Evolutionary conservation across 64 coral and sea anemone genomes (phyloP).

Genomic region (Orbicella faveolata): DNA sequence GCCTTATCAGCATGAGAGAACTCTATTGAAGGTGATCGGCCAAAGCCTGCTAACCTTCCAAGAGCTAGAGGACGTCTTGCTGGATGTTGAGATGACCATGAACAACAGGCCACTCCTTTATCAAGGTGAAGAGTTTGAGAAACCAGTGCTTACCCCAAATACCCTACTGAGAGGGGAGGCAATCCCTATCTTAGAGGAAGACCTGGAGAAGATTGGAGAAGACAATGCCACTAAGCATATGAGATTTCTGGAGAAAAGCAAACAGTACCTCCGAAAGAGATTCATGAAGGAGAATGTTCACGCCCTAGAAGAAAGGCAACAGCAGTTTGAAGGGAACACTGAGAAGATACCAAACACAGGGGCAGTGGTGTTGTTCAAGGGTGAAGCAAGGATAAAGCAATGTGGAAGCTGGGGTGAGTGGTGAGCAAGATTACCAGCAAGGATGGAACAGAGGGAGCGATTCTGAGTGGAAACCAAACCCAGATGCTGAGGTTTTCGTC

Average conservation of each 20-base stretch:
- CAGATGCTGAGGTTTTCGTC: not conserved
- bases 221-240: slow-evolving; percentile 25
- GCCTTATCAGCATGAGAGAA: slow-evolving; percentile 2
- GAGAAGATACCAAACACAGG: too few relatives aligned
- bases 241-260: slow-evolving; percentile 43
- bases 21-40: not conserved
- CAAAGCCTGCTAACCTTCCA: not conserved
- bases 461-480: not conserved
- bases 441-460: slow-evolving; percentile 40
- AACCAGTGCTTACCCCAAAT: not conserved
- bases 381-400: too few relatives aligned
- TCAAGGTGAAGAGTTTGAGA: not conserved
- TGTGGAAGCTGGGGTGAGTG: not conserved
- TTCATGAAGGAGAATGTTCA: slow-evolving; percentile 55
- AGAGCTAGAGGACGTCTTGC: slow-evolving; percentile 11
- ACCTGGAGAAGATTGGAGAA: slow-evolving; percentile 44
- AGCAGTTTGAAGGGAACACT: too few relatives aligned
- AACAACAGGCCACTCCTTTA: not conserved
- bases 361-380: too few relatives aligned
- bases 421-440: slow-evolving; percentile 37
- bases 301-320: slow-evolving; percentile 12
- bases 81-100: not conserved
- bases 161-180: not conserved
- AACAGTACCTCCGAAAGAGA: slow-evolving; percentile 26
- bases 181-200: slow-evolving; percentile 7